Conservation (phyloP, 92 coral and sea anemone genomes). For the Bergia sp. region DNA sequence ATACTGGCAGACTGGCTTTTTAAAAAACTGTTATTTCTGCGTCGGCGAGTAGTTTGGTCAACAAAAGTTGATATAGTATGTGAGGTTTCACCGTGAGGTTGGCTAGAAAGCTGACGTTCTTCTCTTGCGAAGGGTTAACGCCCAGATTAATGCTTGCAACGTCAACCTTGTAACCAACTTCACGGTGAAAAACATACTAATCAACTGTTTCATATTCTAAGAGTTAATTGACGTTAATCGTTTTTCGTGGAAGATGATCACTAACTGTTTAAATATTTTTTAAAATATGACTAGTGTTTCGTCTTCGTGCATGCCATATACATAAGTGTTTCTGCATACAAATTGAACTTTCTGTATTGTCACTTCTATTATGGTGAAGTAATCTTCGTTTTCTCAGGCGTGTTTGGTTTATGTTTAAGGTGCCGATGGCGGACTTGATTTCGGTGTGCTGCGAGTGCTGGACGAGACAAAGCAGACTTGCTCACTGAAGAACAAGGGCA, state of each 20-base stretch:
- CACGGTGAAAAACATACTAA: not conserved
- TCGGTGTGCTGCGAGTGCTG: slow-evolving; percentile 92
- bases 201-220: not conserved
- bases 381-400: not conserved
- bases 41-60: too few relatives aligned
- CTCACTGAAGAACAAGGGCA: slow-evolving; percentile 96
- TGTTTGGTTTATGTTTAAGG: slow-evolving; percentile 51
- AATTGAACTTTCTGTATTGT: not conserved
- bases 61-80: too few relatives aligned
- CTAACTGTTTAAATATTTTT: not conserved
- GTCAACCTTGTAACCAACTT: not conserved
- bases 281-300: not conserved
- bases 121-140: too few relatives aligned
- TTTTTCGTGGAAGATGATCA: not conserved
- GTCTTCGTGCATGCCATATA: too few relatives aligned
- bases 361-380: not conserved
- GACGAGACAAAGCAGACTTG: slow-evolving; percentile 96
- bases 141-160: not conserved
- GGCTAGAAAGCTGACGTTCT: too few relatives aligned
- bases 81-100: too few relatives aligned
- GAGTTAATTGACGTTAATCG: not conserved
- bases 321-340: not conserved
- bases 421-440: slow-evolving; percentile 99
- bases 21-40: too few relatives aligned
- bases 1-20: too few relatives aligned